These are phyloP conservation scores for Noctuana brunneofusca DNA, from an alignment of 2,888 invertebrate genomes.

Conservation along the genomic window DNA sequence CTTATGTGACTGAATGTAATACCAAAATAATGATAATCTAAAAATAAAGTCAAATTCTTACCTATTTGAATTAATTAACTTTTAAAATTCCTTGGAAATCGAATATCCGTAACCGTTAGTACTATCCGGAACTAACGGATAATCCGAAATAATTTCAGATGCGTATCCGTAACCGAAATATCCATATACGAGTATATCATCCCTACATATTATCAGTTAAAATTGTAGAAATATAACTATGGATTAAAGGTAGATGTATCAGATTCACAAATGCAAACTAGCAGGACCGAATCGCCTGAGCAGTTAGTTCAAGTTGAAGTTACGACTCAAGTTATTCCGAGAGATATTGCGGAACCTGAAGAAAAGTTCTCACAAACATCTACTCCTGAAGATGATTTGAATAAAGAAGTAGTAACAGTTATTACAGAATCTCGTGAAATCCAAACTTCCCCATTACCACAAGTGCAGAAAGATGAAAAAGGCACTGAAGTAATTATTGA, in stretches of 20 bases:
- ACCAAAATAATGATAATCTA: no score
- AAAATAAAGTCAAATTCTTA: no score
- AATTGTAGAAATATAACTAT: constrained; percentile 61
- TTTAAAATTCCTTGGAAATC: no score
- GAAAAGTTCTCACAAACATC: constrained; percentile 80
- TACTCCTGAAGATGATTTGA: constrained; percentile 47
- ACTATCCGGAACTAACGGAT: no score
- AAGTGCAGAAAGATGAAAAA: constrained; percentile 62
- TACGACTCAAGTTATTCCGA: constrained; percentile 78
- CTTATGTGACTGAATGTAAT: no score
- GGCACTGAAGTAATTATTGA: constrained; percentile 65
- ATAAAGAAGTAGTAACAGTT: constrained; percentile 44
- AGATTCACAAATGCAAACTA: constrained; percentile 72
- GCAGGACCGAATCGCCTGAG: constrained; percentile 64
- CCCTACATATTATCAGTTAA: no score
- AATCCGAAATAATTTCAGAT: no score
- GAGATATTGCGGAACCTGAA: constrained; percentile 62
- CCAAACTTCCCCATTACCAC: constrained; percentile 80
- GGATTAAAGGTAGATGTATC: constrained; percentile 65
- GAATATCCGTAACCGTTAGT: no score
- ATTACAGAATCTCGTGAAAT: constrained; percentile 70
- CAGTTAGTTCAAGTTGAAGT: constrained; percentile 73
- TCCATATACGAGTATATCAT: no score
- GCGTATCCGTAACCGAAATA: no score
- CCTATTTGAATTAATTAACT: no score